Evolutionary conservation across 2,888 invertebrate genomes (phyloP).

Genomic region (Heliothis peltigera): DNA sequence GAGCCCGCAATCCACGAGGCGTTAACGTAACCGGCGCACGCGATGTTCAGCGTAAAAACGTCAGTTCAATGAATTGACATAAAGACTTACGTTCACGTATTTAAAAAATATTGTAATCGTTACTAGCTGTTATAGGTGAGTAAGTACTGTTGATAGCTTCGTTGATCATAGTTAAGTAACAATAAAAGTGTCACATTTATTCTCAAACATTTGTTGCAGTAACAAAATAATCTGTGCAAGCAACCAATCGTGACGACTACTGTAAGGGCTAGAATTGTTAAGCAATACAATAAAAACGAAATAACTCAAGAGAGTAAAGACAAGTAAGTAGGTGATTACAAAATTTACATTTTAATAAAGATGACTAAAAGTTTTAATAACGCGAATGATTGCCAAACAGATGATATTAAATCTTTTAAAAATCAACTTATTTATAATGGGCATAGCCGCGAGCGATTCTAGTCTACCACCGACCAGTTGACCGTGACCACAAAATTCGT

Average conservation of each 20-base stretch:
- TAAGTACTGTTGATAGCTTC: slow-evolving; percentile 32
- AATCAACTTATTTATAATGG: slow-evolving; percentile 13
- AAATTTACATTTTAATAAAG: slow-evolving; percentile 14
- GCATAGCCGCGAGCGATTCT: slow-evolving; percentile 8
- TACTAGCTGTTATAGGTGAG: slow-evolving; percentile 22
- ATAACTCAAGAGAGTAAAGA: slow-evolving; percentile 13
- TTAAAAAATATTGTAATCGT: slow-evolving; percentile 37
- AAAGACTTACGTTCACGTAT: slow-evolving; percentile 31
- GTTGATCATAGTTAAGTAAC: slow-evolving; percentile 45
- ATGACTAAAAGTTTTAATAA: slow-evolving; percentile 5
- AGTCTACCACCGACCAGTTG: slow-evolving; percentile 69
- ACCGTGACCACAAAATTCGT: slow-evolving; percentile 83
- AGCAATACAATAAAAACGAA: slow-evolving; percentile 6
- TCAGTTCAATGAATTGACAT: slow-evolving; percentile 60
- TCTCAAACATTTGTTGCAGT: slow-evolving; percentile 1
- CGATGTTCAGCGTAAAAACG: slow-evolving; percentile 55
- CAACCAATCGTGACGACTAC: slow-evolving; percentile 34
- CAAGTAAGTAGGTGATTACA: too few species aligned
- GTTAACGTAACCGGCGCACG: slow-evolving; percentile 61
- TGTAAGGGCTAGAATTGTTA: slow-evolving; percentile 33
- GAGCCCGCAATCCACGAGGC: slow-evolving; percentile 41
- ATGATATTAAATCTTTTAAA: slow-evolving; percentile 15
- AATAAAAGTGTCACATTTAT: too few species aligned
- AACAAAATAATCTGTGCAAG: slow-evolving; percentile 14
- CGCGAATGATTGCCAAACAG: slow-evolving; percentile 3